Evolutionary conservation across 2,888 invertebrate genomes (phyloP), one percentile per base, ranked within the genome.

Genomic region (Ferdinandea cuprea): DNA sequence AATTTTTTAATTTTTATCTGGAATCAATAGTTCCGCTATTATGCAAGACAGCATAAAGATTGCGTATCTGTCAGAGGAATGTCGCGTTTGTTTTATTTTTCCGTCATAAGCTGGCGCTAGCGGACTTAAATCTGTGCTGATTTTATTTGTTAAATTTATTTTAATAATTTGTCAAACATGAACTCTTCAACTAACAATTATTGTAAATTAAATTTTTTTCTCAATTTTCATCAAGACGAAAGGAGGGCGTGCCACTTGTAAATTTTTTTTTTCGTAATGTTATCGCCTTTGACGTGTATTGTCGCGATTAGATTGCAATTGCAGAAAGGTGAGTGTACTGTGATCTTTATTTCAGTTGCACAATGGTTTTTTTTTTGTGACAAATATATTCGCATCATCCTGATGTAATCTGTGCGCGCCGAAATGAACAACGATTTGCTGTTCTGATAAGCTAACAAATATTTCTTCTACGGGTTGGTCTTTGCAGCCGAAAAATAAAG

Each of bases 271-370:
- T 25, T 50, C 44, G n/a, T 44, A 30, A 56, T 58, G n/a, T 74
- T 74, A 74, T 74, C 74, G 58, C 58, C 56, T 74, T 50, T 59
- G 66, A 56, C 37, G 56, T 37, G 6, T n/a, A 37, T 42, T 40
- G 46, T 40, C 15, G 28, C n/a, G 73, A 74, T 74, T 58, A 74
- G 74, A 74, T 74, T 74, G 58, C 40, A 46, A 65, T 30, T 40
- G 35, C 28, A 9, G 21, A 15, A 35, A 65, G 65, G 65, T 74
- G 65, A 74, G 48, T 66, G 65, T 50, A 65, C 58, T 7, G 30
- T 28, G 72, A 63, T 63, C 28, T 73, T 19, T 28, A 61, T 52
- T 61, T 35, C 9, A 35, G 46, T 46, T 25, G 44, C 11, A 46
- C n/a, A n/a, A n/a, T n/a, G n/a, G n/a, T n/a, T n/a, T n/a, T n/a